Evolutionary conservation across 2,888 invertebrate genomes (phyloP), one percentile per base, ranked within the genome.

Genomic region (Andricus curvator): DNA sequence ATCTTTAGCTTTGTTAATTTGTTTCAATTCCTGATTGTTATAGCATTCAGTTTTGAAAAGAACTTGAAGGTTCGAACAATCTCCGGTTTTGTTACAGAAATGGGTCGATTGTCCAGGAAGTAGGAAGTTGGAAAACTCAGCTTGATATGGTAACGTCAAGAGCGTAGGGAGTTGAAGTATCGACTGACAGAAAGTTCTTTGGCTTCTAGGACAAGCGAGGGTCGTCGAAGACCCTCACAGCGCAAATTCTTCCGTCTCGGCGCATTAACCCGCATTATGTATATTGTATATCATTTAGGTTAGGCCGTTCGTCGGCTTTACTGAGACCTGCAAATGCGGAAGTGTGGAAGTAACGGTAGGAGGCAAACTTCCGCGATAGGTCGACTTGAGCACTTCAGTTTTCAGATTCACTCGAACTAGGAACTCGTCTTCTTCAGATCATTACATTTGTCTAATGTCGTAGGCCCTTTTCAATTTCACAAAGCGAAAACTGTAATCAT

Each of bases 141-240:
- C 29, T 11, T 51, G 48, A 41, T 41, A 70, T 70, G 29, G 70
- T 20, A 56, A 51, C 8, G 25, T 9, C 85, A 84, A 81, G 82
- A 78, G 60, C 78, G 44, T 44, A 44, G 44, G 44, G 44, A 13
- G 44, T 15, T 13, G 80, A 78, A 84, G 86, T 89, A 89, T 88
- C 88, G 87, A 87, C 88, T 88, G 83, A 84, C 86, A 85, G 88
- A 81, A 86, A 88, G 88, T 89, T 90, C 84, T 89, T 85, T 87
- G 91, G 91, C 91, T 91, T 91, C 90, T 86, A 87, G 88, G 88
- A 89, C 88, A 88, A 89, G 88, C 89, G 89, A 89, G 89, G 90
- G 89, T 90, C 89, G 88, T 86, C 84, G 89, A 90, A 90, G 90
- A 91, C 91, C 90, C 83, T 81, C 83, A 81, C 81, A 82, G 81